Conservation (phyloP, 2,888 invertebrate genomes). For the Brachynemurus nebulosus region DNA sequence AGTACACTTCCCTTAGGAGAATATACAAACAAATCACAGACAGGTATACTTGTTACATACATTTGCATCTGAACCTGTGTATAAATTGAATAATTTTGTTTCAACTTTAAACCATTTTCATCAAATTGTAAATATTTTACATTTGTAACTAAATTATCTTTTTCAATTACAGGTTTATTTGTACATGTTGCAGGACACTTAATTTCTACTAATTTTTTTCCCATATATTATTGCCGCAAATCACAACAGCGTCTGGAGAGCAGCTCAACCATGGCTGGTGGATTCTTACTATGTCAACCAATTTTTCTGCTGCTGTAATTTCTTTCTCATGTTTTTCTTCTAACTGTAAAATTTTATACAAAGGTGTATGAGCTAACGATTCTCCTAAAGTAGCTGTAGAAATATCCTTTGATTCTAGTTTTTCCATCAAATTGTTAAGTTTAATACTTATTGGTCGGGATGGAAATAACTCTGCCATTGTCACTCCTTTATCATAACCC, state of each 20-base stretch:
- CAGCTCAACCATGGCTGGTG: constrained; percentile 17
- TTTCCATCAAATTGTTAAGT: too few relatives aligned
- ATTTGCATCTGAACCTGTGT: constrained; percentile 12
- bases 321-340: not conserved
- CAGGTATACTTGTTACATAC: constrained; percentile 12
- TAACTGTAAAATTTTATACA: too few relatives aligned
- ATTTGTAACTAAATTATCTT: not conserved
- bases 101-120: constrained; percentile 11
- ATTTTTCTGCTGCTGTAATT: not conserved
- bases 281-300: not conserved
- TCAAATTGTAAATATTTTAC: not conserved
- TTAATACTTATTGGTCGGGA: constrained; percentile 6
- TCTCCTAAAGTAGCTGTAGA: too few relatives aligned
- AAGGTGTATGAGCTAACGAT: too few relatives aligned
- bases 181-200: constrained; percentile 16
- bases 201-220: constrained; percentile 17
- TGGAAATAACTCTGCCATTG: constrained; percentile 13
- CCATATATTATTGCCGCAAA: constrained; percentile 15
- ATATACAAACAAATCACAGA: constrained; percentile 11
- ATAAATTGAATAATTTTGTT: constrained; percentile 12
- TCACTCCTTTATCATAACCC: constrained; percentile 14
- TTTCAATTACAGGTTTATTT: constrained; percentile 9
- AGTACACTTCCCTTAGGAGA: constrained; percentile 9
- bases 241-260: constrained; percentile 16
- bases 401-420: too few relatives aligned